A percentile compares a stretch with the other conserved stretches of the same genome.
These are phyloP conservation scores for Eupelmus urozonus DNA, from an alignment of 2,888 invertebrate species.

Conservation along the genomic window DNA sequence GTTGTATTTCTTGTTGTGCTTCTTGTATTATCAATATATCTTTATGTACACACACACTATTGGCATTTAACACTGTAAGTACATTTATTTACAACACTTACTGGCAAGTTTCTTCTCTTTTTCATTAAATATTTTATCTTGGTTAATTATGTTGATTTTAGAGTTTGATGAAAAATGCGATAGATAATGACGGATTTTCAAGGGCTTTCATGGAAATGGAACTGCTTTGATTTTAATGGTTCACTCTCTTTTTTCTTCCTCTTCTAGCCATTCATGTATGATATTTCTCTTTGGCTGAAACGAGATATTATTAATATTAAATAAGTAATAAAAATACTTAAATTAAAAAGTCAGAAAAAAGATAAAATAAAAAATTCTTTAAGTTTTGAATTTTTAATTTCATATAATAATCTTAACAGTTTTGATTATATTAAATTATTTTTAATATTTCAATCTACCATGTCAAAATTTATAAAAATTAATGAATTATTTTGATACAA, in stretches of 20 bases:
- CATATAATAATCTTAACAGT: neutral
- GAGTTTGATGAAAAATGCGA: constrained; percentile 35
- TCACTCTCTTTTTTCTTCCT: constrained; percentile 58
- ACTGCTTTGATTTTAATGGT: constrained; percentile 59
- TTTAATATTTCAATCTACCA: neutral
- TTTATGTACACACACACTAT: constrained; percentile 75
- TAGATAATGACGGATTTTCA: constrained; percentile 49
- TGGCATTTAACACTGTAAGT: constrained; percentile 77
- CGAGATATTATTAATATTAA: constrained; percentile 23
- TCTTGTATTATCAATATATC: constrained; percentile 59
- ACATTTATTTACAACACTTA: constrained; percentile 78
- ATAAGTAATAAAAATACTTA: neutral
- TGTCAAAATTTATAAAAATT: neutral
- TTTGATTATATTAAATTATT: no score
- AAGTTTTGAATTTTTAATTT: neutral
- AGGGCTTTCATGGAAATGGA: constrained; percentile 56
- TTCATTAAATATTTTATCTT: constrained; percentile 55
- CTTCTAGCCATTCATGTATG: constrained; percentile 72
- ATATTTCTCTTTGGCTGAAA: constrained; percentile 72
- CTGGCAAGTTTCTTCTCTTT: constrained; percentile 68
- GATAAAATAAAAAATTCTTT: neutral
- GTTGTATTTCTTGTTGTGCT: constrained; percentile 46
- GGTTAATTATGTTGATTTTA: constrained; percentile 59
- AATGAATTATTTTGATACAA: no score
- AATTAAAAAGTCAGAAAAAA: no score